These are phyloP conservation scores for Periophthalmus modestus DNA, from an alignment of 2,113 vertebrate genomes.

Conservation along the genomic window DNA sequence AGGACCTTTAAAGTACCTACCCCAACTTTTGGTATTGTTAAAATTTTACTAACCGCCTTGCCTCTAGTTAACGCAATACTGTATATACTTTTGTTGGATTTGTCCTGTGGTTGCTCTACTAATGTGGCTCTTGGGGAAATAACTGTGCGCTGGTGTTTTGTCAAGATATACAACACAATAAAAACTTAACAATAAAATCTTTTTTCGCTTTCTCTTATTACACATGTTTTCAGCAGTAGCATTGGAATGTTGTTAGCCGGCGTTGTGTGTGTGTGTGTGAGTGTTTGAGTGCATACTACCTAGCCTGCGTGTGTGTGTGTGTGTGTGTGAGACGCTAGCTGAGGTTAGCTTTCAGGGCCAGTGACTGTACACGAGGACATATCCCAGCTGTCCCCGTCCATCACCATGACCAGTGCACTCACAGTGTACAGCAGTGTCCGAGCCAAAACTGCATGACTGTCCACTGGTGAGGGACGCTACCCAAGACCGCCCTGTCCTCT, in stretches of 20 bases:
- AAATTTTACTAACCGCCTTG: too few relatives aligned
- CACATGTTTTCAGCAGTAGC: conserved; percentile 4
- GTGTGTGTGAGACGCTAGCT: conserved; percentile 1
- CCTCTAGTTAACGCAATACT: too few relatives aligned
- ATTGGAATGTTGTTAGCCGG: conserved; percentile 21
- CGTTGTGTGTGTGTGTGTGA: neutral
- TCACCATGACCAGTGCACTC: conserved; percentile 80
- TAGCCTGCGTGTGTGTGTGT: conserved; percentile 3
- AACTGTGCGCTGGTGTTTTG: neutral
- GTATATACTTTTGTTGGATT: too few relatives aligned
- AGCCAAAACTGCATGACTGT: conserved; percentile 58
- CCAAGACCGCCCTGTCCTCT: conserved; percentile 5
- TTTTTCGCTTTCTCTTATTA: neutral
- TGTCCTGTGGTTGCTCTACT: too few relatives aligned
- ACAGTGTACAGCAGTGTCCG: conserved; percentile 43
- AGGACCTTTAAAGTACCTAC: too few relatives aligned
- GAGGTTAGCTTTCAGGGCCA: conserved; percentile 61
- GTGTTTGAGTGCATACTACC: neutral
- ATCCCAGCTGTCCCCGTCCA: conserved; percentile 86
- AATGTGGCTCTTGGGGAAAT: neutral
- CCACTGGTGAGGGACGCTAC: conserved; percentile 57
- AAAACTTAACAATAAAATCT: neutral
- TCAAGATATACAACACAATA: neutral
- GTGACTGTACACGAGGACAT: conserved; percentile 80
- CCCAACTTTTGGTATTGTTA: too few relatives aligned